Evolutionary conservation across 2,888 invertebrate species (phyloP), one percentile per base, ranked within the genome.

Genomic region (Agriotes lineatus): DNA sequence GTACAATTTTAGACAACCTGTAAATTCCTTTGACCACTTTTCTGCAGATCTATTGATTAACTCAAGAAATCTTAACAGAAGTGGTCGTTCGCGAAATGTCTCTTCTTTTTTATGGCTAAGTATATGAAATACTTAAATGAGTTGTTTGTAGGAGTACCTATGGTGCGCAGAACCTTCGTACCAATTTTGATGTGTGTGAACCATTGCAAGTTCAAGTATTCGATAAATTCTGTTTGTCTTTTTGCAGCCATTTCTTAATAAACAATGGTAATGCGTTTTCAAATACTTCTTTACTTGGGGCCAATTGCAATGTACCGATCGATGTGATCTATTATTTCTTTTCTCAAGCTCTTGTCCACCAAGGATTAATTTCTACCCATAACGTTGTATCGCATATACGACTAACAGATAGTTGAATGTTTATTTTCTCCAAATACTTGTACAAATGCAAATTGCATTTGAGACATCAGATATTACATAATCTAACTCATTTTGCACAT

Each of bases 341-440:
- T 44, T 44, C 12, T 1, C 44, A 44, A 44, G 44, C n/a, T n/a
- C 18, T 9, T 44, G 14, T 44, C 44, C 44, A 44, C 44, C 12
- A 44, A 12, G 10, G 44, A 1, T 44, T 44, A 12, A 2, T 12
- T 44, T 44, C 14, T 44, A n/a, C 14, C 14, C 18, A 30, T 30
- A 30, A 30, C 30, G 9, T 9, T 9, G 30, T 9, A 30, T 30
- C 4, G 4, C 4, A 30, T 30, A 30, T 6, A 30, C 5, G 30
- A 4, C 30, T 9, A 30, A 30, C 5, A 30, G 4, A 30, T 45
- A 20, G 19, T 16, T 45, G 19, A 45, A 20, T 10, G 19, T 20
- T 45, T 45, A 45, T 45, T 45, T 10, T 19, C 45, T 9, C 18
- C 45, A n/a, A 16, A 45, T 45, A 18, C 20, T 45, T 45, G 45